These are phyloP conservation scores for Diglossa cyanea DNA, from an alignment of 2,797 vertebrate species.

Conservation along the genomic window DNA sequence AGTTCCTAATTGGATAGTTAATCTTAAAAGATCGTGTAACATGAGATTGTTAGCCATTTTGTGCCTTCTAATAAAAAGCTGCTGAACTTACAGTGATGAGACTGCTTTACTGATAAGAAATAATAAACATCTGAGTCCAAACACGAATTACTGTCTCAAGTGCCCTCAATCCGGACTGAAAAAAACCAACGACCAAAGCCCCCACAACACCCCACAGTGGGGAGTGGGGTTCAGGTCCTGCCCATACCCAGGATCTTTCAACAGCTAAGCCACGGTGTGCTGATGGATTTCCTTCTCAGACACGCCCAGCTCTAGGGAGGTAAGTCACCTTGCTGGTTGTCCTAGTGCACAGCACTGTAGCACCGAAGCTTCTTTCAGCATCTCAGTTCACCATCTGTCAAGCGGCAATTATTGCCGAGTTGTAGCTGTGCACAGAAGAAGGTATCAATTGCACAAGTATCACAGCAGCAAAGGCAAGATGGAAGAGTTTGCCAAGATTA, in stretches of 20 bases:
- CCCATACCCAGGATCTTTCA: neutral
- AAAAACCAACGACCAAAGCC: no score
- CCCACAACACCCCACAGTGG: neutral
- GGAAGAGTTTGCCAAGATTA: neutral
- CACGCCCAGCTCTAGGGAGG: neutral
- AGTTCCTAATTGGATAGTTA: no score
- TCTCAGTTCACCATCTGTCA: neutral
- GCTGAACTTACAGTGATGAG: no score
- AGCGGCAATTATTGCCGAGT: neutral
- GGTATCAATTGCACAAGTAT: neutral
- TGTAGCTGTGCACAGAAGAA: neutral
- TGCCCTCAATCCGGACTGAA: no score
- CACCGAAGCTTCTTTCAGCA: neutral
- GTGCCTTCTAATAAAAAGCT: no score
- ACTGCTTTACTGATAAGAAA: no score
- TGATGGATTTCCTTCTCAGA: neutral
- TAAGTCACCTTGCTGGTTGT: neutral
- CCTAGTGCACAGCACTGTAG: neutral
- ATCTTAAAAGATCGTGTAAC: no score
- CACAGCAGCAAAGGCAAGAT: neutral
- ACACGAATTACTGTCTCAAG: no score
- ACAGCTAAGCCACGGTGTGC: neutral
- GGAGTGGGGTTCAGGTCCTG: neutral
- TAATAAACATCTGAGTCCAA: no score
- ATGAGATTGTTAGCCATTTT: no score